Evolutionary conservation across 2,797 vertebrate genomes (phyloP), one percentile per base, ranked within the genome.

Genomic region (Triplophysa bombifrons): DNA sequence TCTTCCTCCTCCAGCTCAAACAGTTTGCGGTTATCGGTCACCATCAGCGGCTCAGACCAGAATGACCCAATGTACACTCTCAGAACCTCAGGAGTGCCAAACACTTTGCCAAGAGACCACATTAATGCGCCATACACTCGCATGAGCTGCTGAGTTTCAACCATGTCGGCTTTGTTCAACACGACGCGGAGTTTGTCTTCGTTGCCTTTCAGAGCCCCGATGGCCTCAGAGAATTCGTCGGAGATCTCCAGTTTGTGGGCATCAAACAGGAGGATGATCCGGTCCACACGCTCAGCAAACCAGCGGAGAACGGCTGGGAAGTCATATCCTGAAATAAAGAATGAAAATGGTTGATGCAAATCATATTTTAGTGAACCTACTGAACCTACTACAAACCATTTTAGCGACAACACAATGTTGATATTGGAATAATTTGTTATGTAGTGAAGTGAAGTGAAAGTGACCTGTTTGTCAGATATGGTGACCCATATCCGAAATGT

Each of bases 171-270:
- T 87, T 98, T 98, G 94, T 98, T 98, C 64, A 98, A 95, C 69
- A 98, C 96, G 86, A 98, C 96, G 0, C 96, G 95, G 83, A 98
- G 93, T 90, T 98, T 98, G 90, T 98, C 97, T 89, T 98, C 96
- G 27, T 98, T 95, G 85, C 96, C 96, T 2, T 92, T 94, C 17
- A 98, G 91, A 22, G 97, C 96, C 0, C 93, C 90, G 44, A 98
- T 97, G 86, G 96, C 97, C 85, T 96, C 97, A 0, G 96, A 94
- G 85, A 98, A 96, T 92, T 98, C 97, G 0, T 98, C 97, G 0
- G 96, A 98, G 83, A 98, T 98, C 91, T 98, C 96, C 88, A 98
- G 91, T 83, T 98, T 98, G 81, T 98, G 97, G 20, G 97, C 96
- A 0, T 98, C 97, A 2, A 98, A 98, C 11, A 98, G 95, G 25